Evolutionary conservation across 2,888 invertebrate species (phyloP).

Genomic region (Colletes collaris): DNA sequence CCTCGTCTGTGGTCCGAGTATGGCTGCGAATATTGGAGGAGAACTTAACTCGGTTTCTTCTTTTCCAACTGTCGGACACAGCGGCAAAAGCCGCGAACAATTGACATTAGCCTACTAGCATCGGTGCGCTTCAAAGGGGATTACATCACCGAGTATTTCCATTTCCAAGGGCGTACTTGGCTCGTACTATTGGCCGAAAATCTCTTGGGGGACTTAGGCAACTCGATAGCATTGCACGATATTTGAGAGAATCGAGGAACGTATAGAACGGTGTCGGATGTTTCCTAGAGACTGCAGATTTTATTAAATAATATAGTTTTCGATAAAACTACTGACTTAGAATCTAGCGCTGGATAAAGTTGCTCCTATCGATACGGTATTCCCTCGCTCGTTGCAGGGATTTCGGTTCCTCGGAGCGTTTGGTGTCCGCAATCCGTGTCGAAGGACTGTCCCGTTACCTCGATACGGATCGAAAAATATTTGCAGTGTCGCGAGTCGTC

Average conservation of each 20-base stretch:
- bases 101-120: conserved; percentile 1
- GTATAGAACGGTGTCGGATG: too few species aligned
- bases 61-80: background rate
- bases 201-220: background rate
- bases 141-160: conserved; percentile 15
- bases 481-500: conserved; percentile 27
- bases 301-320: too few species aligned
- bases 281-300: too few species aligned
- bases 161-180: conserved; percentile 6
- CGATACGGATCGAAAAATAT: conserved; percentile 35
- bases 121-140: conserved; percentile 6
- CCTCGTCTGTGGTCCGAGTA: too few species aligned
- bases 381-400: too few species aligned
- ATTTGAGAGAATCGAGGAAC: background rate
- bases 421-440: too few species aligned
- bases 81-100: conserved; percentile 1
- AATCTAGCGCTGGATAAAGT: too few species aligned
- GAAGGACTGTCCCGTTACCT: background rate
- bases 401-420: too few species aligned
- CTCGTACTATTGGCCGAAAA: background rate
- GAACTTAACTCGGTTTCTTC: conserved; percentile 5
- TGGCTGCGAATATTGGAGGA: background rate
- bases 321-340: too few species aligned
- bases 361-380: too few species aligned
- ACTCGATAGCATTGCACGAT: background rate